phyloP scores from a whole-genome alignment of 2,113 vertebrate genomes.

The Mesoclemmys tuberculata region DNA sequence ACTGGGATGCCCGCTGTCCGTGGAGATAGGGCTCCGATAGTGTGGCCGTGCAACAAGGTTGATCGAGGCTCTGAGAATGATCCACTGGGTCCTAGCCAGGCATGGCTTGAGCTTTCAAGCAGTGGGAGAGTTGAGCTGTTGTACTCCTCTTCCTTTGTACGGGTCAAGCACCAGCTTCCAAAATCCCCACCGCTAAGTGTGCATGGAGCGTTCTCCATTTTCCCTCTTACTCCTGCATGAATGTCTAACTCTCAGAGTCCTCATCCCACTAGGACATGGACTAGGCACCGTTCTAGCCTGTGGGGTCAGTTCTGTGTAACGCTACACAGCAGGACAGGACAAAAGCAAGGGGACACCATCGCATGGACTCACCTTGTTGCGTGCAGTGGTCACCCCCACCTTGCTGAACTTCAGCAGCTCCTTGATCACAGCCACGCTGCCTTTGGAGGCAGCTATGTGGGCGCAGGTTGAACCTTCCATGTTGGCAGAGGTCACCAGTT shows the following conservation, averaged over 20 bases:
- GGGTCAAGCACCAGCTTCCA: not conserved
- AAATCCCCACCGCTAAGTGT: not conserved
- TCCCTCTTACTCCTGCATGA: not conserved
- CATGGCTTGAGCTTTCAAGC: not conserved
- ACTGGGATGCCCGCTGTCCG: not conserved
- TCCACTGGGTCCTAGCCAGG: not conserved
- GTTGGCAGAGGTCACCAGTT: slow-evolving; percentile 67
- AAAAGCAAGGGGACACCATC: not conserved
- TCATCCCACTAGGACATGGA: not conserved
- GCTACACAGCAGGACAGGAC: not conserved
- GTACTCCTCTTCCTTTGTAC: not conserved
- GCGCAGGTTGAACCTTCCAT: slow-evolving; percentile 66
- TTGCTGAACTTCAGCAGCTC: slow-evolving; percentile 72
- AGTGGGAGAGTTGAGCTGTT: not conserved
- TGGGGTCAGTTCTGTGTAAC: not conserved
- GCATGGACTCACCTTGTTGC: slow-evolving; percentile 63
- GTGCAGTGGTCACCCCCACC: slow-evolving; percentile 34
- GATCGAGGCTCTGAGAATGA: not conserved
- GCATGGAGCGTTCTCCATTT: not conserved
- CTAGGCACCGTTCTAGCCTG: not conserved
- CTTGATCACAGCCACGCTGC: slow-evolving; percentile 68
- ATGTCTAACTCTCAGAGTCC: not conserved
- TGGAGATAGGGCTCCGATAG: not conserved
- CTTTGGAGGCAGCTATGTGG: slow-evolving; percentile 73
- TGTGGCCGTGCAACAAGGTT: not conserved